Evolutionary conservation across 2,113 vertebrate genomes (phyloP).

Genomic region (Paramormyrops kingsleyae): DNA sequence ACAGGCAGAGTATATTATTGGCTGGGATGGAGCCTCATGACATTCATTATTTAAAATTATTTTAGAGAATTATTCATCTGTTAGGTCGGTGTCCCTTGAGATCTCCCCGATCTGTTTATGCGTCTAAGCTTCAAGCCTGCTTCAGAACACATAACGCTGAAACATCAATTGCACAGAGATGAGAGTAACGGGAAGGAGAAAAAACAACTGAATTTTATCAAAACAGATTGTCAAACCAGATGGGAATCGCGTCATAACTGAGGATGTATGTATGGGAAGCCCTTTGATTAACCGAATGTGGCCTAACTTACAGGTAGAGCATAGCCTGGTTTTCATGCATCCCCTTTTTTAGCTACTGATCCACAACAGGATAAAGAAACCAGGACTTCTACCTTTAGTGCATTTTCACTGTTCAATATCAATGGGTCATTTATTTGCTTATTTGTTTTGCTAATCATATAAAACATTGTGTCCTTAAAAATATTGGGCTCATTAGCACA

Average conservation of each 20-base stretch:
- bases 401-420: neutral
- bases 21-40: neutral
- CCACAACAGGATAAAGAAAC: neutral
- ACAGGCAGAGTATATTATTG: neutral
- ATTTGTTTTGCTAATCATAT: neutral
- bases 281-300: slow-evolving; percentile 50
- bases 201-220: slow-evolving; percentile 62
- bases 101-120: slow-evolving; percentile 36
- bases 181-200: slow-evolving; percentile 40
- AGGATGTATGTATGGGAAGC: slow-evolving; percentile 44
- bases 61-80: slow-evolving; percentile 13
- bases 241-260: slow-evolving; percentile 58
- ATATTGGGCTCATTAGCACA: slow-evolving; percentile 53
- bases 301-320: slow-evolving; percentile 39
- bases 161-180: slow-evolving; percentile 53
- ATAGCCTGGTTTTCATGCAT: slow-evolving; percentile 28
- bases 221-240: slow-evolving; percentile 70
- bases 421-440: neutral
- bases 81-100: slow-evolving; percentile 18
- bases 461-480: neutral
- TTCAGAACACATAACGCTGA: slow-evolving; percentile 43
- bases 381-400: neutral
- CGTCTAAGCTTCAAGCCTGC: slow-evolving; percentile 45
- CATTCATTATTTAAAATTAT: slow-evolving; percentile 5
- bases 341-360: neutral